These are phyloP conservation scores for Papilio gigon DNA, from an alignment of 2,888 invertebrate species.

Conservation along the genomic window DNA sequence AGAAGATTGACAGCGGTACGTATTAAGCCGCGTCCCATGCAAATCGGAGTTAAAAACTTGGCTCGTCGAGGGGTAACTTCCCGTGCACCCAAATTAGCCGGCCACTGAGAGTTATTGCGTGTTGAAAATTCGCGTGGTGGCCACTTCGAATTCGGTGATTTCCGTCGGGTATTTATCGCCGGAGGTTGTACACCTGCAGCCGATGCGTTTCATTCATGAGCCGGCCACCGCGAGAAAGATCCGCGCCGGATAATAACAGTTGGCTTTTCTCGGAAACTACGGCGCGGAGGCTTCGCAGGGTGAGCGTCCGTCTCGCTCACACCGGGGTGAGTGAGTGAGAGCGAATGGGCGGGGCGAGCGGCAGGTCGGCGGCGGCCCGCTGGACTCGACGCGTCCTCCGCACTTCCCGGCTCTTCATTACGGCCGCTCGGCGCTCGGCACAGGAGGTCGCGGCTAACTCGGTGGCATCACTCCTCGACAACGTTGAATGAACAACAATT, in stretches of 20 bases:
- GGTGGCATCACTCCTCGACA: slow-evolving; percentile 34
- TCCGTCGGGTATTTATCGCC: slow-evolving; percentile 67
- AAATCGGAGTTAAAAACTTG: slow-evolving; percentile 63
- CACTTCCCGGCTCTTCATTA: slow-evolving; percentile 72
- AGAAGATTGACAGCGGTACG: slow-evolving; percentile 56
- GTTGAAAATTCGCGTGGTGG: slow-evolving; percentile 71
- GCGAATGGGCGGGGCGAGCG: slow-evolving; percentile 73
- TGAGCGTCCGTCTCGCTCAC: slow-evolving; percentile 65
- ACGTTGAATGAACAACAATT: slow-evolving; percentile 22
- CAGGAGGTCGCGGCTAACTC: slow-evolving; percentile 40
- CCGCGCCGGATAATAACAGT: slow-evolving; percentile 78
- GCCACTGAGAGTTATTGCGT: slow-evolving; percentile 78
- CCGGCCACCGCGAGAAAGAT: slow-evolving; percentile 73
- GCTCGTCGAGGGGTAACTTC: slow-evolving; percentile 67
- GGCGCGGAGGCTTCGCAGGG: slow-evolving; percentile 76
- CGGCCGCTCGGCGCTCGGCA: slow-evolving; percentile 60
- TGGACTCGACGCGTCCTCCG: slow-evolving; percentile 64
- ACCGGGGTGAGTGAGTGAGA: slow-evolving; percentile 65
- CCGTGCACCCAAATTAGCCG: slow-evolving; percentile 67
- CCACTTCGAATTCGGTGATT: slow-evolving; percentile 72
- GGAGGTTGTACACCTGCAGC: slow-evolving; percentile 76
- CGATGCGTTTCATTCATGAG: slow-evolving; percentile 76
- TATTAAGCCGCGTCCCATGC: slow-evolving; percentile 52
- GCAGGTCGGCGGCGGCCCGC: slow-evolving; percentile 61
- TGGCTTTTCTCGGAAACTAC: slow-evolving; percentile 79